Conservation (phyloP, 2,113 vertebrate genomes). For the Nannobrachium achirus region DNA sequence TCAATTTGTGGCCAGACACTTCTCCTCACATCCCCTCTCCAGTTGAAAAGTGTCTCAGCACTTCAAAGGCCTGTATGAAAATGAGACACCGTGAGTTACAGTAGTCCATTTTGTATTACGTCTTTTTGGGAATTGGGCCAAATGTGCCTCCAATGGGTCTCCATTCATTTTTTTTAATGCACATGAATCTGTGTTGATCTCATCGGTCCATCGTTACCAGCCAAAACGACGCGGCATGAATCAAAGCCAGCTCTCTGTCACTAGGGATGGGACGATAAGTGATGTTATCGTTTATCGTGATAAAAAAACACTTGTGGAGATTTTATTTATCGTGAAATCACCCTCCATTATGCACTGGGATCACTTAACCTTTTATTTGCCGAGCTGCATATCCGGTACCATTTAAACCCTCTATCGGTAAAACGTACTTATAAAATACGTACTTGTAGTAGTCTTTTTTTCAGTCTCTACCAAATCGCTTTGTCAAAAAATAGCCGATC, state of each 20-base stretch:
- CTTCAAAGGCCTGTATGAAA: neutral
- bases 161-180: neutral
- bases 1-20: neutral
- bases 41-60: neutral
- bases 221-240: neutral
- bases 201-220: neutral
- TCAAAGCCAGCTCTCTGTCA: neutral
- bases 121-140: conserved; percentile 3
- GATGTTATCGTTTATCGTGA: too few relatives aligned
- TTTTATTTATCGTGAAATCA: too few relatives aligned
- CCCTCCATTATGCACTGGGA: too few relatives aligned
- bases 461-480: too few relatives aligned
- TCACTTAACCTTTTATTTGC: too few relatives aligned
- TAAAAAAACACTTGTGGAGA: too few relatives aligned
- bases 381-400: too few relatives aligned
- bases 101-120: conserved; percentile 2
- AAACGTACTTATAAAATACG: too few relatives aligned
- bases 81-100: neutral
- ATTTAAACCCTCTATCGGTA: too few relatives aligned
- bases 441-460: too few relatives aligned
- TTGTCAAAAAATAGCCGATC: too few relatives aligned
- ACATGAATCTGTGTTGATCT: neutral
- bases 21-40: neutral
- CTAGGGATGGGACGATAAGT: too few relatives aligned
- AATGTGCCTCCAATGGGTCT: conserved; percentile 1